phyloP scores from a whole-genome alignment of 1,140 invertebrate genomes.

The Stenopsyche tienmushanensis region DNA sequence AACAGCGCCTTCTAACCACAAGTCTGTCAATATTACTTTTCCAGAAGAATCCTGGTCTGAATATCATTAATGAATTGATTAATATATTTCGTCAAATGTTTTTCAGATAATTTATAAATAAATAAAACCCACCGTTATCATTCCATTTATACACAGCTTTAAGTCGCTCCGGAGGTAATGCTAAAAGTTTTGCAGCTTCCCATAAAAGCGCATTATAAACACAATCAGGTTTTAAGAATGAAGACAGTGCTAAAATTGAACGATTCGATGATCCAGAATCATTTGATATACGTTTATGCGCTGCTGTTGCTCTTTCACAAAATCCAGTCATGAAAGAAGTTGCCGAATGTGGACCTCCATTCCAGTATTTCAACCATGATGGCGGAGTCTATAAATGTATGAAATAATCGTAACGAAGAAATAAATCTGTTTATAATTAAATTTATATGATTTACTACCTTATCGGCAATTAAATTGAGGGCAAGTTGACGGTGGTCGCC shows the following conservation, averaged over 20 bases:
- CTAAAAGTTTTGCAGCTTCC: conserved; percentile 18
- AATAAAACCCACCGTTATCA: conserved; percentile 27
- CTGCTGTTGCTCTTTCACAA: conserved; percentile 18
- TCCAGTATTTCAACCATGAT: conserved; percentile 27
- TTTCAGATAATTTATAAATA: background rate
- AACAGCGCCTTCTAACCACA: conserved; percentile 34
- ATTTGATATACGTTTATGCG: conserved; percentile 3
- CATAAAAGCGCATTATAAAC: conserved; percentile 28
- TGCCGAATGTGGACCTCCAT: conserved; percentile 17
- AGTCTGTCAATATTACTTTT: conserved; percentile 28
- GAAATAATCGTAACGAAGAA: background rate
- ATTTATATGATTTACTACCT: conserved; percentile 20
- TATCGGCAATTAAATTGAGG: conserved; percentile 30
- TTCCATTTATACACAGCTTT: conserved; percentile 29
- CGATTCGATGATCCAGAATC: background rate
- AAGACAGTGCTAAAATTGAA: conserved; percentile 9
- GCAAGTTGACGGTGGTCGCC: conserved; percentile 8
- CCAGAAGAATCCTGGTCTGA: conserved; percentile 9
- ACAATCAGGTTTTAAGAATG: conserved; percentile 26
- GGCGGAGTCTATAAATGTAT: conserved; percentile 26
- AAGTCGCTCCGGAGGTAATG: conserved; percentile 27
- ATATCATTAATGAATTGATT: background rate
- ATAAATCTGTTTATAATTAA: background rate
- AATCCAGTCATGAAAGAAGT: conserved; percentile 26
- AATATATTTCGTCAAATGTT: no score